These are phyloP conservation scores for Dorcus hopei DNA, from an alignment of 2,888 invertebrate species.

Conservation along the genomic window DNA sequence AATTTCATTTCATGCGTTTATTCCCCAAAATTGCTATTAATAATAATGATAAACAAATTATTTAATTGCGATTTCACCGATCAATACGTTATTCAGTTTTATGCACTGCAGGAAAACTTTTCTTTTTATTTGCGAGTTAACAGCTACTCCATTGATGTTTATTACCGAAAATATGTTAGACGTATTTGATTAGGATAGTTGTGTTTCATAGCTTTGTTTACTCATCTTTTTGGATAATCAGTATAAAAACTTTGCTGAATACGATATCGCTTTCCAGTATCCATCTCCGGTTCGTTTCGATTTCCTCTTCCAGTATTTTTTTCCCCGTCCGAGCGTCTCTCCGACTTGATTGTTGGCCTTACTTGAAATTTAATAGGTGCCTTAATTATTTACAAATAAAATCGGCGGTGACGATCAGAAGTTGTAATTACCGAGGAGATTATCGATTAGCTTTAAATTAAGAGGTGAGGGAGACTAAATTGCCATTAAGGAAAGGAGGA, in stretches of 20 bases:
- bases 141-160: no score
- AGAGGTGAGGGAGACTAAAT: constrained; percentile 5
- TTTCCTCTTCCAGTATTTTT: neutral
- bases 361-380: no score
- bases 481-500: neutral
- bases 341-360: no score
- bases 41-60: no score
- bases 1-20: no score
- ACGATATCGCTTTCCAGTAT: constrained; percentile 15
- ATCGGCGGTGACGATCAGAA: constrained; percentile 11
- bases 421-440: constrained; percentile 14
- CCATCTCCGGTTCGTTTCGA: constrained; percentile 9
- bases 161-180: no score
- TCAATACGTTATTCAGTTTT: no score
- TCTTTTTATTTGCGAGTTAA: no score
- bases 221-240: constrained; percentile 3
- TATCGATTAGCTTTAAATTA: constrained; percentile 17
- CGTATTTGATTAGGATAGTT: constrained; percentile 17
- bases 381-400: constrained; percentile 9
- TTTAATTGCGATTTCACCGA: no score
- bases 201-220: constrained; percentile 21
- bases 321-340: no score
- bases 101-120: no score
- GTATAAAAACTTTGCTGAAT: constrained; percentile 18
- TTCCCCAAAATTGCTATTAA: no score